Base-by-base conservation (phyloP, 2,888 invertebrate genomes). In the Rhyacophila evoluta region DNA sequence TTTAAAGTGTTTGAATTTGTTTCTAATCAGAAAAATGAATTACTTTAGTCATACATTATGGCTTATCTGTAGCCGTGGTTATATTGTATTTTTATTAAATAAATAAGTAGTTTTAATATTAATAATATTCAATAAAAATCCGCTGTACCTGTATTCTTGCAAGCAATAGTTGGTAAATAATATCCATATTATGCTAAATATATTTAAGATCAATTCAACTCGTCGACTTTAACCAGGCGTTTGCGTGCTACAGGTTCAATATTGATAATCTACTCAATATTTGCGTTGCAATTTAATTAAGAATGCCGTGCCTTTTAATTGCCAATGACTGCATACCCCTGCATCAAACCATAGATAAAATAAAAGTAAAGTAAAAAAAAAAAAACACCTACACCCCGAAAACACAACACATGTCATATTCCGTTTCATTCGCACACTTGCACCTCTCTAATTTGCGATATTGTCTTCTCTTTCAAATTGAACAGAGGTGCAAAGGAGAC, bases 381-480 rank as follows among this genome's bases (percentile, higher is more conserved):
- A 77, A 77, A 77, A 77, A 74, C 70, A 77, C 77, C 39, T 73
- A 25, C 39, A 77, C 77, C 73, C 28, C 6, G 27, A 74, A 74
- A 74, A 71, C 76, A 72, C 80, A 75, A 76, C 81, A 81, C 81
- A 83, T 82, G 82, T 81, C 76, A 77, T 82, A 76, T 78, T 80
- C 82, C 82, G 76, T 81, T 80, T 78, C 82, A 75, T 79, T 83
- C 82, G 74, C 81, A 76, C 77, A 79, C 80, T 79, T 77, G 75
- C 80, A 74, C 79, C 81, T 67, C 72, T 72, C 81, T 79, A 78
- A 82, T 75, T 80, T 82, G 79, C 79, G 79, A 80, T 81, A 79
- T 83, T 81, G 82, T 73, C 79, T 81, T 82, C 81, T 79, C 82
- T 82, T 75, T 81, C 80, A 72, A 75, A 75, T 69, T 28, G 38